A percentile compares a stretch with the other conserved stretches of the same genome.
phyloP scores from a whole-genome alignment of 2,113 vertebrate species.

The Oxyruncus cristatus region DNA sequence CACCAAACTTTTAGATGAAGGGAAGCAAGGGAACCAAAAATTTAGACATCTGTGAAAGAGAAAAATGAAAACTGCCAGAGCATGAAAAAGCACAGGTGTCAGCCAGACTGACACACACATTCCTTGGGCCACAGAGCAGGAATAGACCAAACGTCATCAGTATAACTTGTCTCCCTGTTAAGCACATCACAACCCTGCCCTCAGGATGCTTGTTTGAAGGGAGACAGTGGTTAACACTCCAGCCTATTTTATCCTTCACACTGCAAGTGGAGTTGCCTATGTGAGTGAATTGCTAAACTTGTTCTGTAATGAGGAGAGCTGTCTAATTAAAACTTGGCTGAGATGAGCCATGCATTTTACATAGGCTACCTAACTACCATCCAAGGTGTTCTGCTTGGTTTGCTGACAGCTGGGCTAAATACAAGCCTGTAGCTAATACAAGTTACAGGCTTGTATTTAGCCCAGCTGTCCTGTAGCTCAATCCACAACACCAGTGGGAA shows the following conservation, averaged over 20 bases:
- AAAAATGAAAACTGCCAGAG: not conserved
- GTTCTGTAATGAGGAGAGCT: not conserved
- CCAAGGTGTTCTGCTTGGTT: not conserved
- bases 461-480: not conserved
- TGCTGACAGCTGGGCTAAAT: not conserved
- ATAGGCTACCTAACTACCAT: not conserved
- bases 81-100: constrained; percentile 3
- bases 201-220: not conserved
- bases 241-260: not conserved
- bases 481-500: not conserved
- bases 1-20: not conserved
- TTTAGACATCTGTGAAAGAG: not conserved
- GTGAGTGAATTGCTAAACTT: not conserved
- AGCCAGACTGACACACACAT: not conserved
- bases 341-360: not conserved
- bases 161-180: not conserved
- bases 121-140: not conserved
- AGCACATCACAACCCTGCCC: not conserved
- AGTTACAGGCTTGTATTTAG: no score
- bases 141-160: not conserved
- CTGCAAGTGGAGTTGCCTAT: not conserved
- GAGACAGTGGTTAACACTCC: not conserved
- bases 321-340: not conserved
- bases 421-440: not conserved
- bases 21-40: not conserved